Percentiles rank a stretch among this genome's conserved stretches.
Conservation (phyloP, 2,113 vertebrate species). For the Muntiacus muntjak region DNA sequence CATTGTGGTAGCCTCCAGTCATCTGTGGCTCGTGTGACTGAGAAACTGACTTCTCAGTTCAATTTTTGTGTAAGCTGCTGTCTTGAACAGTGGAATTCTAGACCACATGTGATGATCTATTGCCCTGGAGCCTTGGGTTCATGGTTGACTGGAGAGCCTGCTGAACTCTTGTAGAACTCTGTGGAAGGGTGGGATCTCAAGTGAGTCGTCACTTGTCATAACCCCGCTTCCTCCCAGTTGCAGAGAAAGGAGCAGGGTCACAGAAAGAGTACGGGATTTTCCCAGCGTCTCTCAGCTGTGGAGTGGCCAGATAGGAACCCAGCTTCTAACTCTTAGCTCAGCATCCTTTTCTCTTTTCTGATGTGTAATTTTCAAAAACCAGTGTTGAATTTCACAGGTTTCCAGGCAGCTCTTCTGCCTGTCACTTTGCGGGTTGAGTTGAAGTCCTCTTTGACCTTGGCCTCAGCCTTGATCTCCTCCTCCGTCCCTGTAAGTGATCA, state of each 20-base stretch:
- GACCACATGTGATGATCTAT: rapidly evolving
- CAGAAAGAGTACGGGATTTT: background rate
- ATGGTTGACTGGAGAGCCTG: background rate
- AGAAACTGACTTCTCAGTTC: background rate
- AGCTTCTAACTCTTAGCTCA: background rate
- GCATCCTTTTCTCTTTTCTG: background rate
- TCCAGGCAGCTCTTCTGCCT: background rate
- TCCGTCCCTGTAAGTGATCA: background rate
- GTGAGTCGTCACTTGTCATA: background rate
- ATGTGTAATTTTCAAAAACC: background rate
- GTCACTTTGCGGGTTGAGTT: background rate
- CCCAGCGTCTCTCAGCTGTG: background rate
- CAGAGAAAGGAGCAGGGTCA: background rate
- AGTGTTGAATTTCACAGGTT: background rate
- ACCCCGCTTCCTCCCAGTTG: background rate
- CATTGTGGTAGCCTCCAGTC: rapidly evolving
- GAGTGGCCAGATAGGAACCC: background rate
- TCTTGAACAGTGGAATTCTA: rapidly evolving
- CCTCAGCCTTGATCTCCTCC: background rate
- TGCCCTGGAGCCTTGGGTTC: background rate
- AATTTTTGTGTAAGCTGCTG: background rate
- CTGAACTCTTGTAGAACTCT: background rate
- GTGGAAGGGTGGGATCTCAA: background rate
- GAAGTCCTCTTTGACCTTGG: background rate
- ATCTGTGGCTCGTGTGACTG: rapidly evolving